Evolutionary conservation across 2,888 invertebrate species (phyloP).

Genomic region (Corythucha ciliata): DNA sequence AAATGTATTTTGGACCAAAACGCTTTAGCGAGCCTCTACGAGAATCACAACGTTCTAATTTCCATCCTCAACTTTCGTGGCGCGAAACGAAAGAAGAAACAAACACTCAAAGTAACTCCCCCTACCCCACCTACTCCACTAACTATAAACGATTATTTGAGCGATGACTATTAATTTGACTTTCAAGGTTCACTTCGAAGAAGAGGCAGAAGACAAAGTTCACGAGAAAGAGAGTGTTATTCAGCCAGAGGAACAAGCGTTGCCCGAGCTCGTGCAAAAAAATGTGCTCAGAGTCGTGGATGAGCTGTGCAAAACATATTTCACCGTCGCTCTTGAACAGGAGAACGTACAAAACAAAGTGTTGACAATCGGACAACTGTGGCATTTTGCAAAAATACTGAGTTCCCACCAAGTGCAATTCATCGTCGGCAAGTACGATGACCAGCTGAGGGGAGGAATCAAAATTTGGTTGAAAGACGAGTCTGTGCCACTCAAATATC

Average conservation of each 20-base stretch:
- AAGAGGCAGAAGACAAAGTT: conserved; percentile 8
- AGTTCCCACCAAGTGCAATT: conserved; percentile 4
- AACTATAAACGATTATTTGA: too few relatives aligned
- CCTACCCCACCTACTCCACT: too few relatives aligned
- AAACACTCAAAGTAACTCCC: conserved; percentile 21
- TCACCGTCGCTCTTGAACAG: conserved; percentile 11
- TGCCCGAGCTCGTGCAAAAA: too few relatives aligned
- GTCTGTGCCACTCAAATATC: conserved; percentile 46
- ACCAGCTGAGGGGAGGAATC: conserved; percentile 19
- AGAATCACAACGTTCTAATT: conserved; percentile 45
- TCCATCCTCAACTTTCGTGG: conserved; percentile 43
- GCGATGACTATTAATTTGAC: neutral
- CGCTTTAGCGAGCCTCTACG: conserved; percentile 30
- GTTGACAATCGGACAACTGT: conserved; percentile 18
- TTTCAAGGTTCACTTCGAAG: conserved; percentile 17
- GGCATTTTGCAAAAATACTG: conserved; percentile 6
- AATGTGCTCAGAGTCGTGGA: conserved; percentile 11
- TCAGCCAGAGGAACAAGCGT: neutral
- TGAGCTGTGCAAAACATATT: conserved; percentile 18
- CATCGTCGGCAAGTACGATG: neutral
- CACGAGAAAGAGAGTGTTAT: neutral
- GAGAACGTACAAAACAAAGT: conserved; percentile 6
- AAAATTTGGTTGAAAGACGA: conserved; percentile 46
- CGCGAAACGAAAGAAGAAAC: conserved; percentile 21
- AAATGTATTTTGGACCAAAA: conserved; percentile 26